Conservation (phyloP, 2,113 vertebrate genomes). For the Craseonycteris thonglongyai region DNA sequence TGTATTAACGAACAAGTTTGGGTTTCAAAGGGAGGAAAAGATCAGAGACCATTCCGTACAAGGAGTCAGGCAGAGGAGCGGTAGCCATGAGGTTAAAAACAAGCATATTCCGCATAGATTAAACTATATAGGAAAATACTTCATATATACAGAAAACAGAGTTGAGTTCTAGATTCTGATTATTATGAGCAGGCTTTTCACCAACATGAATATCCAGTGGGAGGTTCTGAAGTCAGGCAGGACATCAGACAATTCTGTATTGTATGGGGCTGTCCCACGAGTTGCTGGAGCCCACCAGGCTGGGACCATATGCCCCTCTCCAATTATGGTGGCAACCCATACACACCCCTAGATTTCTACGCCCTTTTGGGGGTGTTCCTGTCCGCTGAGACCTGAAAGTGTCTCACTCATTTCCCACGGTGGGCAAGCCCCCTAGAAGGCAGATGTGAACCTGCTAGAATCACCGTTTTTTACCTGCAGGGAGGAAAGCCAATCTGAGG, state of each 20-base stretch:
- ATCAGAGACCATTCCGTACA: not conserved
- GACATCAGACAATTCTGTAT: not conserved
- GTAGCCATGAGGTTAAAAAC: not conserved
- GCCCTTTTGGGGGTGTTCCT: not conserved
- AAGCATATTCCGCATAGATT: rapidly evolving
- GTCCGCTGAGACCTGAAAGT: not conserved
- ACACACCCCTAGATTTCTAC: not conserved
- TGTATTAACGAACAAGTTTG: not conserved
- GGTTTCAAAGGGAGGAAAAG: not conserved
- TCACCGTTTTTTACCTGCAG: not conserved
- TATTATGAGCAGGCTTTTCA: not conserved
- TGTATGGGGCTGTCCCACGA: not conserved
- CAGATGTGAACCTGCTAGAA: not conserved
- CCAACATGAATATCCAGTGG: rapidly evolving
- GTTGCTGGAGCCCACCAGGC: not conserved
- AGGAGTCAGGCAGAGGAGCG: not conserved
- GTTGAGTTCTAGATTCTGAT: not conserved
- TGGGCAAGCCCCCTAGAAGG: not conserved
- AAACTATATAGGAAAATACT: not conserved
- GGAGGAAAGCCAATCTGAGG: not conserved
- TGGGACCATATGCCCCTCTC: not conserved
- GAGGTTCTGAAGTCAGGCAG: not conserved
- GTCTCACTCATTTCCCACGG: not conserved
- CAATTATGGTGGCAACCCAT: not conserved
- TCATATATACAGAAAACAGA: not conserved